These are phyloP conservation scores for human DNA, from an alignment of 2,113 vertebrate species.

Conservation along the genomic window GRCh38 chr9:110626501-110627000, in stretches of 20 bases:
- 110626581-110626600: background rate
- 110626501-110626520: fast-evolving
- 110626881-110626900: background rate
- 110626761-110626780: background rate
- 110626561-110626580: background rate
- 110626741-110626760: too few relatives aligned
- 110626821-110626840: background rate
- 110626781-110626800: background rate
- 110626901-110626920: background rate
- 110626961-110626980: background rate
- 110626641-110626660: background rate
- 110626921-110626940: background rate
- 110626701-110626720: background rate
- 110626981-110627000: background rate
- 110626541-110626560: background rate
- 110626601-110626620: background rate
- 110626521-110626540: background rate
- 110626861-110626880: background rate
- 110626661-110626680: background rate
- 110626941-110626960: background rate
- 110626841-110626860: background rate
- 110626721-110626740: background rate
- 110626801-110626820: background rate
- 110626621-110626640: background rate
- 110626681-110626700: background rate